phyloP scores from a whole-genome alignment of 2,113 vertebrate genomes.

The Cavia porcellus region DNA sequence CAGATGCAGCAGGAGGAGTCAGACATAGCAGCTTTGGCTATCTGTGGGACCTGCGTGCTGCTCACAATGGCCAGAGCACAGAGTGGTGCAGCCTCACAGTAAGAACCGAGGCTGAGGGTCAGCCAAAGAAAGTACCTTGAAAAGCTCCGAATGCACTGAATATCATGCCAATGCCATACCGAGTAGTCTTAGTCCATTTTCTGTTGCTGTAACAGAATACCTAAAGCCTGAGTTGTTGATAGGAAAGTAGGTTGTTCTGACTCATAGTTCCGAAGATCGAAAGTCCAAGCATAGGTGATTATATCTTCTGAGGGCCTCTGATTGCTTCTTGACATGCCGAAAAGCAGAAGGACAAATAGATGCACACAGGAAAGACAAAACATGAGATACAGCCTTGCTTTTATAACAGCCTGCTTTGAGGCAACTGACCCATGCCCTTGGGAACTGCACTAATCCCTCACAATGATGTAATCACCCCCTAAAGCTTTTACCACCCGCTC shows the following conservation, averaged over 20 bases:
- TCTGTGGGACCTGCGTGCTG: rapidly evolving
- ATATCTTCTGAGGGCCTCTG: neutral
- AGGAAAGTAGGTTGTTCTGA: neutral
- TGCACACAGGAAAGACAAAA: neutral
- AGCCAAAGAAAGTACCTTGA: neutral
- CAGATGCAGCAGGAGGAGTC: too few species aligned
- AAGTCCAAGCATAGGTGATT: neutral
- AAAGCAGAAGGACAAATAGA: neutral
- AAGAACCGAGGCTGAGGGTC: neutral
- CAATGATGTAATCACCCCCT: neutral
- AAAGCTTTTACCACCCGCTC: neutral
- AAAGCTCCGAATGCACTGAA: neutral
- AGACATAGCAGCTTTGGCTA: rapidly evolving
- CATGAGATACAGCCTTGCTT: neutral
- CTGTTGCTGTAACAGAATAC: neutral
- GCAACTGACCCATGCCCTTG: neutral
- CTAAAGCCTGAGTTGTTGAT: neutral
- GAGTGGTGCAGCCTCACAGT: neutral
- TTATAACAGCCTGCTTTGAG: neutral
- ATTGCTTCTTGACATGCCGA: too few species aligned
- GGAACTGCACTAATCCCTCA: neutral
- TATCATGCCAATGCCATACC: rapidly evolving
- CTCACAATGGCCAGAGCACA: neutral
- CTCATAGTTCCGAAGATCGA: neutral
- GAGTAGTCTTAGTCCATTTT: neutral